phyloP scores from a whole-genome alignment of 2,113 vertebrate genomes.

The Engystomops pustulosus region DNA sequence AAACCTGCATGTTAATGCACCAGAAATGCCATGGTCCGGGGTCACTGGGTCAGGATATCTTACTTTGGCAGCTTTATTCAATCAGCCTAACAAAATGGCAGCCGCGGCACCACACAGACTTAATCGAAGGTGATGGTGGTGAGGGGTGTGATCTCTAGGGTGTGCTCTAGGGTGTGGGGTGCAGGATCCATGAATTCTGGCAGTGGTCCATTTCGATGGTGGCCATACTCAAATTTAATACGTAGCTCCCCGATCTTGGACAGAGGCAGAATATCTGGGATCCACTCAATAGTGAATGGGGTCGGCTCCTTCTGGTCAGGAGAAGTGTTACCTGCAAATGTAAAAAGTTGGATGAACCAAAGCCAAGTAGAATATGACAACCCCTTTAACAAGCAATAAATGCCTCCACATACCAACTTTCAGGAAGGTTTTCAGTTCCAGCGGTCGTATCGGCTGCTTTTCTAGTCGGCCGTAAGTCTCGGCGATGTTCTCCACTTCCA shows the following conservation, averaged over 20 bases:
- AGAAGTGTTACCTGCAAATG: slow-evolving; percentile 73
- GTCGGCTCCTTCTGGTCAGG: slow-evolving; percentile 81
- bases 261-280: slow-evolving; percentile 84
- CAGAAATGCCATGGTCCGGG: neutral
- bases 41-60: neutral
- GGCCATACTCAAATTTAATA: slow-evolving; percentile 87
- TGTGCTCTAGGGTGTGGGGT: slow-evolving; percentile 61
- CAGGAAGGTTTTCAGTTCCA: slow-evolving; percentile 90
- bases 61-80: neutral
- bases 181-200: slow-evolving; percentile 63
- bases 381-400: neutral
- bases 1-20: neutral
- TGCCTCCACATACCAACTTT: slow-evolving; percentile 82
- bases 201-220: slow-evolving; percentile 80
- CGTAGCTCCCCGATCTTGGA: slow-evolving; percentile 84
- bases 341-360: neutral
- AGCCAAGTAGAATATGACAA: neutral
- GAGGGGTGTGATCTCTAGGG: slow-evolving; percentile 71
- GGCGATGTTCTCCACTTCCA: slow-evolving; percentile 76
- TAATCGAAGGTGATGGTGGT: slow-evolving; percentile 74
- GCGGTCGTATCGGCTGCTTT: slow-evolving; percentile 80
- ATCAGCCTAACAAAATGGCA: neutral
- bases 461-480: slow-evolving; percentile 75
- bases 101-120: slow-evolving; percentile 34
- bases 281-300: slow-evolving; percentile 90